phyloP scores from a whole-genome alignment of 2,888 invertebrate genomes.

The Danaus chrysippus region DNA sequence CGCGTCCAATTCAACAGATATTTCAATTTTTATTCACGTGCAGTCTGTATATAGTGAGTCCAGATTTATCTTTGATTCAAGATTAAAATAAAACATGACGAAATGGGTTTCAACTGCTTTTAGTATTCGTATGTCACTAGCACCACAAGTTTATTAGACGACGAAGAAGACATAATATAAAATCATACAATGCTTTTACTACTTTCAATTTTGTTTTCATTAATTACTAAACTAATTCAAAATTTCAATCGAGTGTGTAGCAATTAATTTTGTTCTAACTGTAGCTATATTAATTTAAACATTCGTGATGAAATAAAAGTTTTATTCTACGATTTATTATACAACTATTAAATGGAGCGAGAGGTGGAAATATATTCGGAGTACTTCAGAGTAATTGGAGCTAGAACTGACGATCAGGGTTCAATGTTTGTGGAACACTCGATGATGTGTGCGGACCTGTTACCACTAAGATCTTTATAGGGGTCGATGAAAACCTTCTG shows the following conservation, averaged over 20 bases:
- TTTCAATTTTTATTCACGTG: conserved; percentile 5
- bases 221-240: too few species aligned
- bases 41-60: not conserved
- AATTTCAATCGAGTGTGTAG: too few species aligned
- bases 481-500: not conserved
- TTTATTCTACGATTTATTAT: not conserved
- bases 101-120: too few species aligned
- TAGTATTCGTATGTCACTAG: too few species aligned
- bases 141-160: too few species aligned
- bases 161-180: too few species aligned
- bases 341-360: conserved; percentile 1
- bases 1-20: conserved; percentile 1
- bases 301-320: not conserved
- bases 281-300: too few species aligned
- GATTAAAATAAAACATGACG: not conserved
- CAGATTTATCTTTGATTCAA: not conserved
- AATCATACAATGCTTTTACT: too few species aligned
- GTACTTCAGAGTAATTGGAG: not conserved
- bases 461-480: conserved; percentile 7
- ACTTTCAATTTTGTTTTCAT: too few species aligned
- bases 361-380: not conserved
- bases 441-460: conserved; percentile 12
- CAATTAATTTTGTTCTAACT: too few species aligned
- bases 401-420: not conserved
- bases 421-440: conserved; percentile 10